These are phyloP conservation scores for Schrankia costaestrigalis DNA, from an alignment of 2,888 invertebrate genomes.

Conservation along the genomic window DNA sequence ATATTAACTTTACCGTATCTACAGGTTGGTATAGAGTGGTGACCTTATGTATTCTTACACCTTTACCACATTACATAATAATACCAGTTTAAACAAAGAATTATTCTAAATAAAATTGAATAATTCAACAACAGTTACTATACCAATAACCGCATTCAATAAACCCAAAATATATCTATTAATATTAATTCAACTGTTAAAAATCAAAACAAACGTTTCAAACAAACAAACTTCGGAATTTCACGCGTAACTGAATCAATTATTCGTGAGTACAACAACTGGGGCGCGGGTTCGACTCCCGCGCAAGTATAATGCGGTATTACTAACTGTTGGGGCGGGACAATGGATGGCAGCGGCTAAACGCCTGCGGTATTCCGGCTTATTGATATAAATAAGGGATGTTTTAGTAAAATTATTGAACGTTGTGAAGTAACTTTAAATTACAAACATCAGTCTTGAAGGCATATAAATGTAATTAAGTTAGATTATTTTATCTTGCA, in stretches of 20 bases:
- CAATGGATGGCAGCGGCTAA: slow-evolving; percentile 73
- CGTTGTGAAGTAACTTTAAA: slow-evolving; percentile 3
- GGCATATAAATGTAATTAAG: too few species aligned
- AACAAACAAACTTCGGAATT: slow-evolving; percentile 55
- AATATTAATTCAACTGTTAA: slow-evolving; percentile 49
- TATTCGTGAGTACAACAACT: slow-evolving; percentile 59
- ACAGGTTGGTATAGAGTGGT: too few species aligned
- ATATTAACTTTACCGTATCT: too few species aligned
- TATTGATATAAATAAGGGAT: slow-evolving; percentile 49
- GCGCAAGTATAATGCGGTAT: slow-evolving; percentile 45
- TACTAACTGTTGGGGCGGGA: slow-evolving; percentile 47
- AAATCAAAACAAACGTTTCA: slow-evolving; percentile 41
- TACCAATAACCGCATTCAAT: slow-evolving; percentile 14
- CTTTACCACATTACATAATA: too few species aligned
- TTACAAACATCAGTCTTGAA: too few species aligned
- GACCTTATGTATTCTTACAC: too few species aligned
- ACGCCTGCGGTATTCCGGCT: slow-evolving; percentile 72
- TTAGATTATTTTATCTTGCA: too few species aligned
- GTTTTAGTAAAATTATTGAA: slow-evolving; percentile 9
- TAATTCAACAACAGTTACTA: slow-evolving; percentile 7
- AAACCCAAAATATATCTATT: slow-evolving; percentile 32
- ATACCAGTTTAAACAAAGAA: too few species aligned
- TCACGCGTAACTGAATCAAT: slow-evolving; percentile 74
- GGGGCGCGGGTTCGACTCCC: slow-evolving; percentile 43
- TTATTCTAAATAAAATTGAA: too few species aligned